These are phyloP conservation scores for Drosophila cognata DNA, from an alignment of 2,888 invertebrate species.

Conservation along the genomic window DNA sequence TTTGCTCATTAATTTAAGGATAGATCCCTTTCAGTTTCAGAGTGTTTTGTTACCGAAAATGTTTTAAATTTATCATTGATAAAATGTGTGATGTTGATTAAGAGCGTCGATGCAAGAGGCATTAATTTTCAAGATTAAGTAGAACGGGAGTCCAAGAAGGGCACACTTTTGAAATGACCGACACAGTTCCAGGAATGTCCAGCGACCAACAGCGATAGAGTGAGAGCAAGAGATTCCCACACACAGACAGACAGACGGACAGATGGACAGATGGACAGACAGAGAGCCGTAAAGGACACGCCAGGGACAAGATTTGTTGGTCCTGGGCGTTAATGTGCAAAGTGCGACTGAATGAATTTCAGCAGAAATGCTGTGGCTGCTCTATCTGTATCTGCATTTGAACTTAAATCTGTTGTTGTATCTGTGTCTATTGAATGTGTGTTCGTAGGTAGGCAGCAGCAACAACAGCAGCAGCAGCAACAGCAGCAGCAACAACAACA, in stretches of 20 bases:
- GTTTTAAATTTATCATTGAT: constrained; percentile 52
- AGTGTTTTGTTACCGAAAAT: constrained; percentile 18
- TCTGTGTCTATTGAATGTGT: constrained; percentile 40
- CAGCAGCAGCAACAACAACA: constrained; percentile 11
- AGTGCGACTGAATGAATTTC: constrained; percentile 80
- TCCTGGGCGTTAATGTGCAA: constrained; percentile 77
- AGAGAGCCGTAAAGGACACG: constrained; percentile 49
- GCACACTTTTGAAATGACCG: constrained; percentile 75
- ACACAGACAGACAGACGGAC: constrained; percentile 30
- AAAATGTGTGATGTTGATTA: constrained; percentile 66
- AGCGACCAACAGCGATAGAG: constrained; percentile 17
- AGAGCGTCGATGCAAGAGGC: constrained; percentile 47
- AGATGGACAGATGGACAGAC: neutral
- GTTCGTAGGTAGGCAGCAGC: constrained; percentile 22
- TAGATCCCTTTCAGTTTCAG: constrained; percentile 5
- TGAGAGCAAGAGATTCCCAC: constrained; percentile 64
- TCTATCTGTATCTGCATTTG: constrained; percentile 32
- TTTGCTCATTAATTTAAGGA: constrained; percentile 44
- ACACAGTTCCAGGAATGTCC: constrained; percentile 71
- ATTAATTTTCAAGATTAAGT: constrained; percentile 60
- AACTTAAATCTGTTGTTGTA: constrained; percentile 38
- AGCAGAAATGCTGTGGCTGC: constrained; percentile 53
- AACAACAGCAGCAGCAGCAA: constrained; percentile 6
- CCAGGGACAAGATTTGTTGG: constrained; percentile 21
- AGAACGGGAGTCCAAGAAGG: constrained; percentile 39